Percentiles rank a stretch among this genome's conserved stretches.
phyloP scores from a whole-genome alignment of 2,888 invertebrate genomes.

The Fragum whitleyi region DNA sequence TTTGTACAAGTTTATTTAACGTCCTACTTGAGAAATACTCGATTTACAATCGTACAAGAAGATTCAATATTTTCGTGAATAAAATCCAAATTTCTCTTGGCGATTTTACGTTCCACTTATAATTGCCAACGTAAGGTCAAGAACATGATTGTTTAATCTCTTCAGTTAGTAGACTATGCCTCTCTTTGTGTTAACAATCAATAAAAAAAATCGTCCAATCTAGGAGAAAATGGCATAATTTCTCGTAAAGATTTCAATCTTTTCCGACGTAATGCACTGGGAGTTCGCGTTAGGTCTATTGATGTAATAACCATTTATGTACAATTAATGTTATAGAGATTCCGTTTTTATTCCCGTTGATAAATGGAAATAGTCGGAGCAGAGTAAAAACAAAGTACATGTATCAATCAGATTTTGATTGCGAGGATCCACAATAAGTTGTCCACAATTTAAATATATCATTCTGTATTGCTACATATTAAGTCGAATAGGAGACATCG shows the following conservation, averaged over 20 bases:
- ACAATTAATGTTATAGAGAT: background rate
- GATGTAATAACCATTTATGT: background rate
- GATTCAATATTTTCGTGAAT: no score
- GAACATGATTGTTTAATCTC: background rate
- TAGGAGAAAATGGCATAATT: conserved; percentile 1
- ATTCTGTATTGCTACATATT: no score
- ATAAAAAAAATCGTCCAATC: background rate
- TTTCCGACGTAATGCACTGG: background rate
- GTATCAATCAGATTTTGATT: no score
- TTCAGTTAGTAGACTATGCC: background rate
- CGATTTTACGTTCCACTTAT: no score
- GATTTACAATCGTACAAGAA: no score
- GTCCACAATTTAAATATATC: no score
- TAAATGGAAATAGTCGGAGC: background rate
- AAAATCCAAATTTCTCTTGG: no score
- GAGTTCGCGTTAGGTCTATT: background rate
- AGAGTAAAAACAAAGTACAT: no score
- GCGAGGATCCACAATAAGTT: no score
- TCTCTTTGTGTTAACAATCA: background rate
- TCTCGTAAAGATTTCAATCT: conserved; percentile 4
- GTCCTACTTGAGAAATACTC: no score
- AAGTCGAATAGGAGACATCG: no score
- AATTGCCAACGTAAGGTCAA: background rate
- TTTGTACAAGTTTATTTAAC: no score
- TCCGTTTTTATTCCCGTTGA: background rate